Base-by-base conservation (phyloP, 2,113 vertebrate genomes). In the Talpa occidentalis region DNA sequence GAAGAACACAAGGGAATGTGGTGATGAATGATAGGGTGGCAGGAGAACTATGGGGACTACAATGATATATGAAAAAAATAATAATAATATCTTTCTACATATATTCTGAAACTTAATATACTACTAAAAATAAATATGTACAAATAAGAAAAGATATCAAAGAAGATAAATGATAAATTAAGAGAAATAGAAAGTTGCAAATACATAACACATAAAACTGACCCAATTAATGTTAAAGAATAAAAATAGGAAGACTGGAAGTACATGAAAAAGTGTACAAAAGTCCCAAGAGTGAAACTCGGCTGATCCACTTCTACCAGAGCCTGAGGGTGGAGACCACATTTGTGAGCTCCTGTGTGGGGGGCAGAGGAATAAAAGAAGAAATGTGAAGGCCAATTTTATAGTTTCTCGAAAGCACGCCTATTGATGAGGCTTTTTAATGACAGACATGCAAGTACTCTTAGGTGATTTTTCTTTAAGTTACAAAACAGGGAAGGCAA, bases 341-440 rank as follows among this genome's bases (percentile, higher is more conserved):
- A 16, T 2, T 3, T 3, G 1, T 28, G 1, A 37, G 24, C 56
- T 19, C 32, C 5, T 42, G 10, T 5, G 28, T 12, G n/a, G 64
- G 26, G 15, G 37, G 32, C 22, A 15, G 32, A 90, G 10, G 35
- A 32, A 17, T 32, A 49, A 35, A 59, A 15, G 16, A 26, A 17
- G 30, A 37, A 28, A 35, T 12, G 10, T 10, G 12, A 91, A 73
- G 10, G 56, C 21, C 11, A 19, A 2, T 37, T 32, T 47, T 32
- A 78, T 12, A 19, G 32, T 37, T 76, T 67, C 28, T 62, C 19
- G 69, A 83, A 83, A 82, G 12, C 26, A 22, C 32, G 17, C 64
- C 49, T 74, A 35, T 17, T 56, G 66, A 26, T 40, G 11, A 35
- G 35, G 52, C 66, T 74, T 69, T 69, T 26, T 32, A 74, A 62